Conservation (phyloP, 2,113 vertebrate genomes). For the Lanius collurio region DNA sequence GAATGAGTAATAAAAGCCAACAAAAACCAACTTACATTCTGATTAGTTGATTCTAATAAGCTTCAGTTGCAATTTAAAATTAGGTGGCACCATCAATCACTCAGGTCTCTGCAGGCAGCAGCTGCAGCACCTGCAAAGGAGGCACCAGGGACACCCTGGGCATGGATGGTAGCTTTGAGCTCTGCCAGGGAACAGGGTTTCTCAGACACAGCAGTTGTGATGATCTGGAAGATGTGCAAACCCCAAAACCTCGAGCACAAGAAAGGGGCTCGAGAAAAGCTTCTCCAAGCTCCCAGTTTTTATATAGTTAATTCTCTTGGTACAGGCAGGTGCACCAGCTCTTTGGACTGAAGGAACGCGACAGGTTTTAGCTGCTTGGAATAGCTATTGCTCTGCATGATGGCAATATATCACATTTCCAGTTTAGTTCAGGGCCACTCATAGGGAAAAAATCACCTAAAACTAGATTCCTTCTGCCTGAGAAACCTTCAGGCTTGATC, state of each 20-base stretch:
- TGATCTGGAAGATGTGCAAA: not conserved
- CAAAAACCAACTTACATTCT: not conserved
- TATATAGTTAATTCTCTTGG: not conserved
- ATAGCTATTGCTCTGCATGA: not conserved
- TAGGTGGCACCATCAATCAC: not conserved
- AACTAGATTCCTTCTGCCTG: not conserved
- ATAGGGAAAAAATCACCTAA: not conserved
- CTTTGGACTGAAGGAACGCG: not conserved
- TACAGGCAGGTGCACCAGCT: not conserved
- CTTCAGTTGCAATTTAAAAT: conserved; percentile 2
- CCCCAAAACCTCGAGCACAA: not conserved
- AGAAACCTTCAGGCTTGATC: conserved; percentile 4
- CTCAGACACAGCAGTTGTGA: fast-evolving
- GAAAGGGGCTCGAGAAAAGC: not conserved
- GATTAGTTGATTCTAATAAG: not conserved
- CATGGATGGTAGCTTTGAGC: fast-evolving
- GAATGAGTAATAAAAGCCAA: conserved; percentile 26
- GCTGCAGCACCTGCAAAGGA: fast-evolving
- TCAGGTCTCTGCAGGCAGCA: not conserved
- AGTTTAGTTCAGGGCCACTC: not conserved
- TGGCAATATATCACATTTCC: not conserved
- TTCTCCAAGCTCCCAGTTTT: not conserved
- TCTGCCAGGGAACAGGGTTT: not conserved
- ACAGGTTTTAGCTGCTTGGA: not conserved
- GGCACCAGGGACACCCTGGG: not conserved